Evolutionary conservation across 2,113 vertebrate species (phyloP).

Genomic region (Petaurus breviceps): DNA sequence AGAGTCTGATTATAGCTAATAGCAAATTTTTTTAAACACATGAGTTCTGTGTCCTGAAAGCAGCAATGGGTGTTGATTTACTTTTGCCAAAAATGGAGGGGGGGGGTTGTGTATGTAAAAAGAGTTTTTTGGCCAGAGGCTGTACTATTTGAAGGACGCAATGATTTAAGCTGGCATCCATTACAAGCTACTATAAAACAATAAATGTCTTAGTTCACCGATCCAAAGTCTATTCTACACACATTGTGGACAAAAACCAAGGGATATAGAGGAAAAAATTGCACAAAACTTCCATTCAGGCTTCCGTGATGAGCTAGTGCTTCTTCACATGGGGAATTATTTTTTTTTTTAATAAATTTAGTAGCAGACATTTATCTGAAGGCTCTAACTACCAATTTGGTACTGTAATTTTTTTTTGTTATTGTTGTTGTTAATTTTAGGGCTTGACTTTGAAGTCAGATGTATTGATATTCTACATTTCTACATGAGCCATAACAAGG

Average conservation of each 20-base stretch:
- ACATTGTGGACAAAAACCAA: slow-evolving; percentile 33
- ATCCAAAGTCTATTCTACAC: slow-evolving; percentile 43
- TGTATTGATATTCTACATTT: neutral
- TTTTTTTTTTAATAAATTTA: slow-evolving; percentile 18
- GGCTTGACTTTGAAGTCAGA: neutral
- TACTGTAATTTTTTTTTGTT: neutral
- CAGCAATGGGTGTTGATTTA: neutral
- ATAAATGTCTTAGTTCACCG: slow-evolving; percentile 40
- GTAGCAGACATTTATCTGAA: neutral
- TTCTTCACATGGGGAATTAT: neutral
- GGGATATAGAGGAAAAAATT: neutral
- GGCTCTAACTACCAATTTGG: neutral
- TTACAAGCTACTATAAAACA: slow-evolving; percentile 60
- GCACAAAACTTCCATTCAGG: slow-evolving; percentile 42
- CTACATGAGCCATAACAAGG: neutral
- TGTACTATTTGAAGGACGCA: slow-evolving; percentile 49
- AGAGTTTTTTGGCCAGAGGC: slow-evolving; percentile 7
- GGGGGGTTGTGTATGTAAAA: slow-evolving; percentile 19
- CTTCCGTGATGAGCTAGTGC: neutral
- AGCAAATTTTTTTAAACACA: slow-evolving; percentile 26
- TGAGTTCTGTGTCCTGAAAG: neutral
- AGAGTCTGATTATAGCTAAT: slow-evolving; percentile 17
- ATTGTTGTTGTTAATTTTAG: neutral
- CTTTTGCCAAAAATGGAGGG: neutral
- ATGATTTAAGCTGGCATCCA: slow-evolving; percentile 51